These are phyloP conservation scores for Mycetomoellerius zeteki DNA, from an alignment of 1,140 invertebrate genomes.

Conservation along the genomic window DNA sequence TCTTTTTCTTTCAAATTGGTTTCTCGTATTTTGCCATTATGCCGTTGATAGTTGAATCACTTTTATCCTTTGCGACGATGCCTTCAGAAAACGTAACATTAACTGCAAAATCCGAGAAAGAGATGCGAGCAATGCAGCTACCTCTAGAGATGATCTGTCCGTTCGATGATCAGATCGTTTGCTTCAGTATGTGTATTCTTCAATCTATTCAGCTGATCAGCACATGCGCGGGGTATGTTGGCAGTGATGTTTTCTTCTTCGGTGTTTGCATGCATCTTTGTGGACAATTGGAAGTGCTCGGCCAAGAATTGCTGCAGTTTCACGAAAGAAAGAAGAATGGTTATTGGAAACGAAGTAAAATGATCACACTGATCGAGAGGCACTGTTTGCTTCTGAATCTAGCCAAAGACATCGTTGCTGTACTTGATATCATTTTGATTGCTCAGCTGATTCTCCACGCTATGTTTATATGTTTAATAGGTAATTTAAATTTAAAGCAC, in stretches of 20 bases:
- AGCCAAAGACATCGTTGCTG: neutral
- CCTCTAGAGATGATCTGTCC: constrained; percentile 7
- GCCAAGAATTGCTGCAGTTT: constrained; percentile 12
- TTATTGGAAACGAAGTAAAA: constrained; percentile 48
- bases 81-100: neutral
- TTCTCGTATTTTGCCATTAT: neutral
- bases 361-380: neutral
- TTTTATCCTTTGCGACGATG: neutral
- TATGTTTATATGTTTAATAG: constrained; percentile 55
- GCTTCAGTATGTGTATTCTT: constrained; percentile 16
- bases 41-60: neutral
- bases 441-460: constrained; percentile 23
- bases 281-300: constrained; percentile 32
- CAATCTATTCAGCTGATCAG: neutral
- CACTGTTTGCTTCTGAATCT: constrained; percentile 37
- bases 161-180: neutral
- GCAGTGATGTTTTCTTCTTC: constrained; percentile 66
- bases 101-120: neutral
- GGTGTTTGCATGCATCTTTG: constrained; percentile 38
- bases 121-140: neutral
- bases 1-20: constrained; percentile 18
- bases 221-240: constrained; percentile 25
- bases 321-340: neutral
- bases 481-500: constrained; percentile 41
- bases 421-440: constrained; percentile 28